Conservation (phyloP, 2,888 invertebrate genomes). For the Eristalis arbustorum region DNA sequence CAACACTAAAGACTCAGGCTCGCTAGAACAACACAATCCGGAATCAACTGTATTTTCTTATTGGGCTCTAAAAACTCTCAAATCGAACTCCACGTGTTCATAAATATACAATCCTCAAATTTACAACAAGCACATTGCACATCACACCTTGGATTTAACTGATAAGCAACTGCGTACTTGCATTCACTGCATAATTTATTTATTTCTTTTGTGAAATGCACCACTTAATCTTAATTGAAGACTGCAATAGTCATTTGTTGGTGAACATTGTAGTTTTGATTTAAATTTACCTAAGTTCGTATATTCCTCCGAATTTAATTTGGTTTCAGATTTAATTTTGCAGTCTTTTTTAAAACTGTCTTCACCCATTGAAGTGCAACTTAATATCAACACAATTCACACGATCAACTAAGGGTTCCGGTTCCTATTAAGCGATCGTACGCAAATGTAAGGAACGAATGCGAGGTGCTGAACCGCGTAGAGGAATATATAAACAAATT, state of each 20-base stretch:
- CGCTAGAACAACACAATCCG: too few relatives aligned
- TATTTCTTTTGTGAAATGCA: background rate
- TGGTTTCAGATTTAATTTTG: conserved; percentile 34
- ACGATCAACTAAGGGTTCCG: background rate
- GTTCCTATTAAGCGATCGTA: background rate
- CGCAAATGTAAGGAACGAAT: background rate
- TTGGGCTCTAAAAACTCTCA: too few relatives aligned
- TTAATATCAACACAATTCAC: background rate
- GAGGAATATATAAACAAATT: background rate
- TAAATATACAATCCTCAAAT: background rate
- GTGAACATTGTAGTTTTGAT: background rate
- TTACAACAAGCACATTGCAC: background rate
- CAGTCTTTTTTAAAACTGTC: conserved; percentile 39
- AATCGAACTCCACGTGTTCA: too few relatives aligned
- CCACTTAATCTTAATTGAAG: background rate
- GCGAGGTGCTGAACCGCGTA: background rate
- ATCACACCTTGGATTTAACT: too few relatives aligned
- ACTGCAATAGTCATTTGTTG: background rate
- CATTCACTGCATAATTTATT: too few relatives aligned
- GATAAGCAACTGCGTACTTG: too few relatives aligned
- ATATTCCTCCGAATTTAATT: background rate
- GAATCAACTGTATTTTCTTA: too few relatives aligned
- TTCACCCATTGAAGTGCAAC: conserved; percentile 39
- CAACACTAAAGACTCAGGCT: too few relatives aligned
- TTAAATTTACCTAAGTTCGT: background rate